Conservation (phyloP, 2,797 vertebrate species). For the Rhodeus uyekii region DNA sequence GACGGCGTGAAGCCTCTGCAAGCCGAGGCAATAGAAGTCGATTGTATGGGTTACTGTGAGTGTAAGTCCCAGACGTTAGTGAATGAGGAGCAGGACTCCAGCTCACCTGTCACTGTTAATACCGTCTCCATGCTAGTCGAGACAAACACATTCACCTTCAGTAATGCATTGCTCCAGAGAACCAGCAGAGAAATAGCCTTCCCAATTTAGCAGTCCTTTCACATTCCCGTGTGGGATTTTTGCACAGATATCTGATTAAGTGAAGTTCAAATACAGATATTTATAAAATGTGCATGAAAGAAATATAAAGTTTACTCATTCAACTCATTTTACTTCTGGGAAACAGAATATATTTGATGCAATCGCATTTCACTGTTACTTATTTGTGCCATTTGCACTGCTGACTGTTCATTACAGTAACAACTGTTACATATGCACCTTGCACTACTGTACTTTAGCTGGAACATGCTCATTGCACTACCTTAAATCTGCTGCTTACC, state of each 20-base stretch:
- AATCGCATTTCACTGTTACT: too few species aligned
- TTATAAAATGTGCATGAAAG: background rate
- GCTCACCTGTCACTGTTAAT: constrained; percentile 73
- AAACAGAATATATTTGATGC: background rate
- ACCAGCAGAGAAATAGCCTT: constrained; percentile 64
- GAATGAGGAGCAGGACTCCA: constrained; percentile 72
- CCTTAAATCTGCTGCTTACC: too few species aligned
- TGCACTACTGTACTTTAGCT: too few species aligned
- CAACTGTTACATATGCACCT: too few species aligned
- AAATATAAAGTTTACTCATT: background rate
- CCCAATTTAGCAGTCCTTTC: constrained; percentile 65
- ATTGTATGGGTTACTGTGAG: constrained; percentile 72
- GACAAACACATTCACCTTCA: constrained; percentile 71
- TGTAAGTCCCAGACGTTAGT: constrained; percentile 72
- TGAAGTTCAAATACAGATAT: constrained; percentile 55
- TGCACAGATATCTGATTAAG: constrained; percentile 51
- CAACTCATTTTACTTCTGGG: background rate
- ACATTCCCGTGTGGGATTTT: constrained; percentile 61
- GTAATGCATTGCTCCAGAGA: constrained; percentile 72
- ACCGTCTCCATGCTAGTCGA: constrained; percentile 62
- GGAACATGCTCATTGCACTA: too few species aligned
- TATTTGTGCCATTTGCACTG: too few species aligned
- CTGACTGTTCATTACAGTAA: too few species aligned
- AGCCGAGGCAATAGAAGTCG: constrained; percentile 72
- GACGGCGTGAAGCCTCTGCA: constrained; percentile 69